Percentiles rank a stretch among this genome's conserved stretches.
Evolutionary conservation across 1,140 invertebrate genomes (phyloP).

Genomic region (Zaprionus ghesquierei): DNA sequence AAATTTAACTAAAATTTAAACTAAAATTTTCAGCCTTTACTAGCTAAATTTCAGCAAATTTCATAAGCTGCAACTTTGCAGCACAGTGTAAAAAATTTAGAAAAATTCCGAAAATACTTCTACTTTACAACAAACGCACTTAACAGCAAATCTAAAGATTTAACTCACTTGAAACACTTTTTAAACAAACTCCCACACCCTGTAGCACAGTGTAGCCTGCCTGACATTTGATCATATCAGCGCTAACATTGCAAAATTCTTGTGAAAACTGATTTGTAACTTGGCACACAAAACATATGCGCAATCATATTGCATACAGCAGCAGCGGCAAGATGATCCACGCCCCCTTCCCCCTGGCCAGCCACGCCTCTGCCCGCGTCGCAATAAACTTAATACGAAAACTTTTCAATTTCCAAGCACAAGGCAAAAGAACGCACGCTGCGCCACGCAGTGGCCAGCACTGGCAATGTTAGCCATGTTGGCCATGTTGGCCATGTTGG

Average conservation of each 20-base stretch:
- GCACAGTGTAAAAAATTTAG: too few species aligned
- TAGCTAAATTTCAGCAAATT: not conserved
- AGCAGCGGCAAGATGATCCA: not conserved
- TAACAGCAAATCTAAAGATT: fast-evolving
- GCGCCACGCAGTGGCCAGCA: slow-evolving; percentile 40
- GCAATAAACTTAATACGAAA: slow-evolving; percentile 73
- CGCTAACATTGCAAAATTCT: slow-evolving; percentile 38
- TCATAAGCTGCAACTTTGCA: too few species aligned
- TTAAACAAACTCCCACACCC: not conserved
- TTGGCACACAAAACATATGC: slow-evolving; percentile 57
- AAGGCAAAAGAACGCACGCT: slow-evolving; percentile 62
- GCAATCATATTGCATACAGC: slow-evolving; percentile 44
- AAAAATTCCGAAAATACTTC: too few species aligned
- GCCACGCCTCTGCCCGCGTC: slow-evolving; percentile 13
- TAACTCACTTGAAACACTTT: not conserved
- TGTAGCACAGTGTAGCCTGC: slow-evolving; percentile 38
- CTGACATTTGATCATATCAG: slow-evolving; percentile 60
- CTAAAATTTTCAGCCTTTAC: too few species aligned
- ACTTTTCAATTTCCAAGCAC: slow-evolving; percentile 72
- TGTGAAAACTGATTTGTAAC: slow-evolving; percentile 69
- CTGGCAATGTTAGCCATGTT: slow-evolving; percentile 31
- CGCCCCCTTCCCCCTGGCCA: not conserved
- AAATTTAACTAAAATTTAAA: too few species aligned
- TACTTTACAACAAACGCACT: too few species aligned
- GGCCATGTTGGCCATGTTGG: slow-evolving; percentile 37